Evolutionary conservation across 2,888 invertebrate species (phyloP), one percentile per base, ranked within the genome.

Genomic region (Yponomeuta evonymella): DNA sequence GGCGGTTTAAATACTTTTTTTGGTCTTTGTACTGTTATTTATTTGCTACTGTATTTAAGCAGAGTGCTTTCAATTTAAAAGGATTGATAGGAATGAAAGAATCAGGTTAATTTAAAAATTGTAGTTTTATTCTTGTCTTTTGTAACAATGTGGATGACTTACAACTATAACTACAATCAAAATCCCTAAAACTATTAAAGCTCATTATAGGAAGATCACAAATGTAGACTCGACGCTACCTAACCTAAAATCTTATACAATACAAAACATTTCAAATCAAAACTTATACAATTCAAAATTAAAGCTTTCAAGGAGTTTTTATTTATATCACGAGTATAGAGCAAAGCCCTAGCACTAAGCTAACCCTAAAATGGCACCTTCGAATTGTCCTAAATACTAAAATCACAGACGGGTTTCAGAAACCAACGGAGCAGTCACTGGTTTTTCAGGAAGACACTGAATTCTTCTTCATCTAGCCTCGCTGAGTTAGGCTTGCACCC

Each of bases 401-500:
- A 80, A 92, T 92, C 92, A 92, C 92, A 92, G 92, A 92, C 88
- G 83, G 63, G 79, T 90, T 91, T 83, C 80, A 75, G 90, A 90
- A 90, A 90, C 91, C 90, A 86, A 85, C 78, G 81, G 78, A 82
- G 83, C 81, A 77, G 75, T 75, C 88, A 89, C 90, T 88, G 90
- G 90, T 86, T 91, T 84, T 86, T 83, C 78, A 15, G 92, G 92
- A 91, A 92, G 92, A 92, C 92, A 92, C 92, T 85, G 86, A 85
- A 75, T 79, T 78, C 77, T 81, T 78, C 77, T 81, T 74, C 72
- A 70, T 72, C 71, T 15, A 58, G 51, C 15, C 72, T 74, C 71
- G 72, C 74, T 73, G 73, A 75, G 75, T 92, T 91, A 95, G 76
- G 95, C 95, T 91, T 95, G 95, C 8, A 95, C 95, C 95, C 95